These are phyloP conservation scores for Columba guinea DNA, from an alignment of 2,797 vertebrate species.

Conservation along the genomic window DNA sequence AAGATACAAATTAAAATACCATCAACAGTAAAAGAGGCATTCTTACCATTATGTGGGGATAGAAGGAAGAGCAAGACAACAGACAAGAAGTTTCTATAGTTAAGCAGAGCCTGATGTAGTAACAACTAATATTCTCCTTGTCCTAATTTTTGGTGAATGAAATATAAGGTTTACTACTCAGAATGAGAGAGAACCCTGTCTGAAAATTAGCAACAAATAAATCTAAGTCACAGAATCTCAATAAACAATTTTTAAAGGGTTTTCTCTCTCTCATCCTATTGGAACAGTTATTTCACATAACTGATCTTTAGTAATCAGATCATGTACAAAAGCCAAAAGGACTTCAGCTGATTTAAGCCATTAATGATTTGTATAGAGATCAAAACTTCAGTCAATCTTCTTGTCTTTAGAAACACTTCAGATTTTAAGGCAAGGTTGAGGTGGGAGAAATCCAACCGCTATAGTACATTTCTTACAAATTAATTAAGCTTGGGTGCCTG, in stretches of 20 bases:
- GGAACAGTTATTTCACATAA: neutral
- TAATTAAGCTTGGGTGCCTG: neutral
- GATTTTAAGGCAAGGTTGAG: neutral
- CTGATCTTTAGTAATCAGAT: neutral
- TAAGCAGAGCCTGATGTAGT: neutral
- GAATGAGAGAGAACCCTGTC: neutral
- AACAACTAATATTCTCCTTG: neutral
- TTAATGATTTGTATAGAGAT: neutral
- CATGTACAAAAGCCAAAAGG: neutral
- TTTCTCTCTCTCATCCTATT: neutral
- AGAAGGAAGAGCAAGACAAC: neutral
- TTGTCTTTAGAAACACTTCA: neutral
- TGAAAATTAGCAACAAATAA: neutral
- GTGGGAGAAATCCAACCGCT: neutral
- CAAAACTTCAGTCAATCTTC: neutral
- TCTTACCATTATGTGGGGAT: neutral
- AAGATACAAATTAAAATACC: neutral
- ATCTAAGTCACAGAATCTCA: neutral
- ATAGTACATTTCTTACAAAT: neutral
- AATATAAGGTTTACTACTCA: neutral
- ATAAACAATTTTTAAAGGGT: neutral
- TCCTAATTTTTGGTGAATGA: neutral
- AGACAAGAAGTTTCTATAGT: neutral
- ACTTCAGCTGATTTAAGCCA: neutral
- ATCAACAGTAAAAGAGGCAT: neutral